These are phyloP conservation scores for Rhogogaster chlorosoma DNA, from an alignment of 2,888 invertebrate genomes.

Conservation along the genomic window DNA sequence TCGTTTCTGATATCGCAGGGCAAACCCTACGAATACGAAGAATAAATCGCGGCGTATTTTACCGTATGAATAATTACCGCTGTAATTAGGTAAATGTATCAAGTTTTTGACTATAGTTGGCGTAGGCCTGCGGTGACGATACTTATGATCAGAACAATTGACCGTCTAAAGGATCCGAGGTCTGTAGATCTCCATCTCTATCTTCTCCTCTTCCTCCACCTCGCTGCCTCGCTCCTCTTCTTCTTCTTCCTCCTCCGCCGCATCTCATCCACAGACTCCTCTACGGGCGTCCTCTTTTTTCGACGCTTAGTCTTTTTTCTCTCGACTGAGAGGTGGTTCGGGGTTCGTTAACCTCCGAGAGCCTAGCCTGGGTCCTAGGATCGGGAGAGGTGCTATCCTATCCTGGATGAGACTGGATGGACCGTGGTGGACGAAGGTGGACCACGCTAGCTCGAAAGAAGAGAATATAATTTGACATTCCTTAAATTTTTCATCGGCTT, in stretches of 20 bases:
- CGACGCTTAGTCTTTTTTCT: conserved; percentile 66
- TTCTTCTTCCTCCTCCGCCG: conserved; percentile 52
- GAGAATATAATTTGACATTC: conserved; percentile 72
- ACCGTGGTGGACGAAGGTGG: conserved; percentile 58
- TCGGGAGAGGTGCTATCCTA: conserved; percentile 59
- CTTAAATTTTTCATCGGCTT: conserved; percentile 64
- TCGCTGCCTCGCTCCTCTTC: conserved; percentile 54
- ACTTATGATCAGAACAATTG: conserved; percentile 41
- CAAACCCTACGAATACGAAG: not conserved
- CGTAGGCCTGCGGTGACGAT: conserved; percentile 26
- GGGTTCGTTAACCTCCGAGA: conserved; percentile 76
- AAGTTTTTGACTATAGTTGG: conserved; percentile 40
- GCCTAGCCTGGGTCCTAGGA: conserved; percentile 60
- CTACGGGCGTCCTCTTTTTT: conserved; percentile 60
- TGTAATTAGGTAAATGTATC: not conserved
- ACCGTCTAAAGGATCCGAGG: conserved; percentile 51
- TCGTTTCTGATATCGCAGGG: not conserved
- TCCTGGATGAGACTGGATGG: conserved; percentile 51
- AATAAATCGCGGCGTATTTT: not conserved
- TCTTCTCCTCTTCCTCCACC: conserved; percentile 55
- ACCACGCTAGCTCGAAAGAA: conserved; percentile 59
- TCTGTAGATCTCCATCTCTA: conserved; percentile 57
- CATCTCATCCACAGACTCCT: conserved; percentile 53
- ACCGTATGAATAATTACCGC: not conserved
- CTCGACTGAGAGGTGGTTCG: conserved; percentile 69